A percentile compares a stretch with the other conserved stretches of the same genome.
Evolutionary conservation across 2,113 vertebrate genomes (phyloP).

Genomic region (Colius striatus): DNA sequence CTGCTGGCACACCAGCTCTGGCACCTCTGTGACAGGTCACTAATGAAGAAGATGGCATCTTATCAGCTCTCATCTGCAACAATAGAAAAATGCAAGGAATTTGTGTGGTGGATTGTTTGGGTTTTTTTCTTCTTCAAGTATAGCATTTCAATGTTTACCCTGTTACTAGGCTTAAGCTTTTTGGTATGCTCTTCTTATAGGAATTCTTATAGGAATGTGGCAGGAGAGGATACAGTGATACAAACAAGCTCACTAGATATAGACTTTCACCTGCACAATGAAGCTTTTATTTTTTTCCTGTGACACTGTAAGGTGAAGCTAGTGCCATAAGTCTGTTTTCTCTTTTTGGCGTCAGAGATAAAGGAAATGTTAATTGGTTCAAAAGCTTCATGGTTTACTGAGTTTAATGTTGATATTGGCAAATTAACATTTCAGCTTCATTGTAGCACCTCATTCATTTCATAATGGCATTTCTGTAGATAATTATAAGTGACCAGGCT

Average conservation of each 20-base stretch:
- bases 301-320: background rate
- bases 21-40: background rate
- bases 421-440: constrained; percentile 76
- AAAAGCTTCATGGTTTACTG: constrained; percentile 44
- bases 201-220: background rate
- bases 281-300: background rate
- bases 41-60: background rate
- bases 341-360: background rate
- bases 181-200: background rate
- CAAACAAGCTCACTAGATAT: constrained; percentile 5
- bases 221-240: background rate
- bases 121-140: background rate
- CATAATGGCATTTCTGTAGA: constrained; percentile 14
- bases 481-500: constrained; percentile 4
- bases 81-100: background rate
- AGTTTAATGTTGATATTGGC: constrained; percentile 51
- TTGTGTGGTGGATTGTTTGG: background rate
- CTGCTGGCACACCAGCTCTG: background rate
- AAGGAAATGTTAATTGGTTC: constrained; percentile 60
- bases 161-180: background rate
- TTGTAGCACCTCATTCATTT: constrained; percentile 62
- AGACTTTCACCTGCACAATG: constrained; percentile 12
- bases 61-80: background rate
- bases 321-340: background rate
- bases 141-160: background rate